Conservation (phyloP, 2,113 vertebrate genomes). For the Anoplopoma fimbria region DNA sequence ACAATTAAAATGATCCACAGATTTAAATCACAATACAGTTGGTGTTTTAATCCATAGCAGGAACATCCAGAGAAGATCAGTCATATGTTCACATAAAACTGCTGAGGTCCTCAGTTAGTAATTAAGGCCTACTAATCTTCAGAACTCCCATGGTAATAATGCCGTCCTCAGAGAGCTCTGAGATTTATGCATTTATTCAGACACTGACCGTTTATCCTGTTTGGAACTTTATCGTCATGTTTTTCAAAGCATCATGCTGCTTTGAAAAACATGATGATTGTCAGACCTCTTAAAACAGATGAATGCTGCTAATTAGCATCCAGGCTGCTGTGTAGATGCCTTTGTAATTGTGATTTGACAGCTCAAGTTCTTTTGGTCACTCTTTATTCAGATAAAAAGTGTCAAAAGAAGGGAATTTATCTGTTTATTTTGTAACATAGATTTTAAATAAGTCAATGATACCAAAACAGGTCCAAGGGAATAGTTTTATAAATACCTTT, state of each 20-base stretch:
- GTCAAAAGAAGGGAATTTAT: neutral
- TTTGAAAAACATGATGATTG: slow-evolving; percentile 43
- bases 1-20: slow-evolving; percentile 4
- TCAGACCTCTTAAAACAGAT: slow-evolving; percentile 47
- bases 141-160: slow-evolving; percentile 30
- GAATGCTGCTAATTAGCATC: slow-evolving; percentile 46
- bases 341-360: slow-evolving; percentile 41
- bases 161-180: slow-evolving; percentile 17
- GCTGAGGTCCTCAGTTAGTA: slow-evolving; percentile 27
- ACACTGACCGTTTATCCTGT: slow-evolving; percentile 37
- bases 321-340: slow-evolving; percentile 1
- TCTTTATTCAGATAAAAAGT: slow-evolving; percentile 17
- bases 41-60: neutral
- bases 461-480: neutral
- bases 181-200: slow-evolving; percentile 43
- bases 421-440: slow-evolving; percentile 29
- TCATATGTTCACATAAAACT: slow-evolving; percentile 15
- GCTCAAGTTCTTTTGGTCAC: slow-evolving; percentile 25
- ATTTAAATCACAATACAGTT: neutral
- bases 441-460: neutral
- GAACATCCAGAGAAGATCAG: slow-evolving; percentile 21
- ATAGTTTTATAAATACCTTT: neutral
- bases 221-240: slow-evolving; percentile 36
- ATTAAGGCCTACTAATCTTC: slow-evolving; percentile 20
- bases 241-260: slow-evolving; percentile 20